A percentile compares a stretch with the other conserved stretches of the same genome.
phyloP scores from a whole-genome alignment of 2,113 vertebrate species.

The Rhinogobius similis region DNA sequence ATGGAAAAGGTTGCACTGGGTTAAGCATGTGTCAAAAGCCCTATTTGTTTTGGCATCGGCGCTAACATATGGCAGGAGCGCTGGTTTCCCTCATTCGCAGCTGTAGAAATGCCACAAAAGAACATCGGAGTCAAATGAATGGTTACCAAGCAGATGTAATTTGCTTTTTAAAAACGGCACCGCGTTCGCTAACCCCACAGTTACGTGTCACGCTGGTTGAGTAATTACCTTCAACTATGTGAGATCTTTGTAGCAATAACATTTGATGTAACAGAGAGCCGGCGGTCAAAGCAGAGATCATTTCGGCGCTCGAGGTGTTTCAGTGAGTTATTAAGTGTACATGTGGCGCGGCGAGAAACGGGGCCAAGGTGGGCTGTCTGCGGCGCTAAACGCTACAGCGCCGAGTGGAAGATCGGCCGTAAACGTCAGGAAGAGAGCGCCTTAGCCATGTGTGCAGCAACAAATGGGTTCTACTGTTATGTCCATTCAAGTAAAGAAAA shows the following conservation, averaged over 20 bases:
- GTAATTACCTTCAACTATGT: constrained; percentile 1
- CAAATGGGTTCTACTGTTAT: neutral
- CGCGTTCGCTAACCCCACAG: neutral
- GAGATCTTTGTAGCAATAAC: neutral
- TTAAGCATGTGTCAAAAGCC: neutral
- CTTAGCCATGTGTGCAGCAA: neutral
- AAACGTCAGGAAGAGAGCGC: neutral
- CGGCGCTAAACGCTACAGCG: neutral
- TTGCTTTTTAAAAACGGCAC: neutral
- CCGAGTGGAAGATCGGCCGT: neutral
- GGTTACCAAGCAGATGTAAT: constrained; percentile 3
- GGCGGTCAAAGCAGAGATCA: neutral
- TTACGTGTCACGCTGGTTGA: constrained; percentile 2
- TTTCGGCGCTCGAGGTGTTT: neutral
- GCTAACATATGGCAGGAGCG: neutral
- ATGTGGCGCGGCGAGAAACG: neutral
- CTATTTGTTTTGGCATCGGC: constrained; percentile 9
- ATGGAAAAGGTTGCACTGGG: constrained; percentile 12
- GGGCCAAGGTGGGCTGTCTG: neutral
- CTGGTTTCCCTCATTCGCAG: constrained; percentile 2
- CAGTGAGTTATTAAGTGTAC: neutral
- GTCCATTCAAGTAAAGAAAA: neutral
- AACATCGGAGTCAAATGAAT: constrained; percentile 2
- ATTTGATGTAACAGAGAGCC: neutral
- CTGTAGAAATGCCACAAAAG: neutral